Conservation (phyloP, 2,113 vertebrate species). For the Leuciscus idus region DNA sequence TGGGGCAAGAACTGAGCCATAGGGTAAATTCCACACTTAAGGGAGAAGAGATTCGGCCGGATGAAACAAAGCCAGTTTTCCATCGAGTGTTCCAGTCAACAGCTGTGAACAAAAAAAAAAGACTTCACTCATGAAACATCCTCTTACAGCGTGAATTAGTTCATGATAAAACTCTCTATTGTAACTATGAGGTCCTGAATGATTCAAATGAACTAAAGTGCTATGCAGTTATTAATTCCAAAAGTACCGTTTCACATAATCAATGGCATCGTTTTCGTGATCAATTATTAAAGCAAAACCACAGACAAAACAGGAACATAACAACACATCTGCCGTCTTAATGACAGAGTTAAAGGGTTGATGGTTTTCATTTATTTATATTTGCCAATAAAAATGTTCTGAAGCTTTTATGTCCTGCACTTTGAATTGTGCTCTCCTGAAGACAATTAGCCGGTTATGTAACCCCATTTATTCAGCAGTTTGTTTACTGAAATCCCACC, state of each 20-base stretch:
- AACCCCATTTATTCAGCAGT: slow-evolving; percentile 3
- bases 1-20: slow-evolving; percentile 53
- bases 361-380: slow-evolving; percentile 46
- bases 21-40: slow-evolving; percentile 52
- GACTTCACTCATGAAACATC: slow-evolving; percentile 20
- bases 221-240: slow-evolving; percentile 9
- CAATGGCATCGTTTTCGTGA: background rate
- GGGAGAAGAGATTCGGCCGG: slow-evolving; percentile 65
- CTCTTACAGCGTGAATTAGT: background rate
- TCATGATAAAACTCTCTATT: background rate
- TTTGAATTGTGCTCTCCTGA: slow-evolving; percentile 20
- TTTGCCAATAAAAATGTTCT: slow-evolving; percentile 49
- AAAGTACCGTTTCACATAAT: background rate
- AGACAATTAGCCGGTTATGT: slow-evolving; percentile 25
- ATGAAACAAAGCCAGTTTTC: slow-evolving; percentile 82
- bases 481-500: slow-evolving; percentile 8
- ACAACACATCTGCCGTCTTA: slow-evolving; percentile 52
- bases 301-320: slow-evolving; percentile 38
- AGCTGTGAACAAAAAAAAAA: slow-evolving; percentile 76
- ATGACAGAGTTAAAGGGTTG: slow-evolving; percentile 29
- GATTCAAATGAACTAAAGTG: no score
- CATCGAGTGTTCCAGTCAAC: slow-evolving; percentile 85
- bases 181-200: background rate
- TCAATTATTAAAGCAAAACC: background rate
- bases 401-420: background rate